Percentiles rank a stretch among this genome's conserved stretches.
Evolutionary conservation across 2,113 vertebrate genomes (phyloP).

Genomic region (Bufo gargarizans): DNA sequence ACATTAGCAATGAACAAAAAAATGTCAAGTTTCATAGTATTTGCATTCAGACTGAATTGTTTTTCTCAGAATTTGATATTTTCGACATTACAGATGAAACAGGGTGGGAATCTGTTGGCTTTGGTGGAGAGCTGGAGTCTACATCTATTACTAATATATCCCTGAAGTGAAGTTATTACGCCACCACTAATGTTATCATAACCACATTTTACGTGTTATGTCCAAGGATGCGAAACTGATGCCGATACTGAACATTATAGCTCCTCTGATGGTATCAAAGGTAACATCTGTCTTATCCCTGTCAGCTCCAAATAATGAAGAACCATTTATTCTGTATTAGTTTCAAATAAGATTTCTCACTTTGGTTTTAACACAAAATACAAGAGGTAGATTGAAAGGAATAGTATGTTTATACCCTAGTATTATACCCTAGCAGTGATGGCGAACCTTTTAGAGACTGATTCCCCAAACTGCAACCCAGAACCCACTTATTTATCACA

Average conservation of each 20-base stretch:
- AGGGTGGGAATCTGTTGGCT: neutral
- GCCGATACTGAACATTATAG: neutral
- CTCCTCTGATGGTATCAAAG: neutral
- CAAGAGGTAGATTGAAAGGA: too few species aligned
- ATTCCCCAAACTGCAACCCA: too few species aligned
- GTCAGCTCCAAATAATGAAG: neutral
- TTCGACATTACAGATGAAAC: neutral
- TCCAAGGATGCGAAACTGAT: neutral
- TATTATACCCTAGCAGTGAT: too few species aligned
- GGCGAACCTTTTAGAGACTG: too few species aligned
- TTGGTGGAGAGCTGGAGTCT: neutral
- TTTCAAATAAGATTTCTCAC: neutral
- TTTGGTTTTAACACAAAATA: neutral
- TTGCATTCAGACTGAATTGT: neutral
- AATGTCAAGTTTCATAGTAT: neutral
- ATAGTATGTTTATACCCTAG: neutral
- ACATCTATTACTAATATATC: neutral
- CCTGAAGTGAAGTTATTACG: neutral
- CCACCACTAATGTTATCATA: neutral
- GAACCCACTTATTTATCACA: too few species aligned
- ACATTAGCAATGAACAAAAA: neutral
- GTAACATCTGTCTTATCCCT: neutral
- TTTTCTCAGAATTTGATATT: conserved; percentile 6
- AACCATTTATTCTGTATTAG: neutral
- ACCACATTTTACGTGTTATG: neutral